Evolutionary conservation across 2,888 invertebrate genomes (phyloP).

Genomic region (Bombylius major): DNA sequence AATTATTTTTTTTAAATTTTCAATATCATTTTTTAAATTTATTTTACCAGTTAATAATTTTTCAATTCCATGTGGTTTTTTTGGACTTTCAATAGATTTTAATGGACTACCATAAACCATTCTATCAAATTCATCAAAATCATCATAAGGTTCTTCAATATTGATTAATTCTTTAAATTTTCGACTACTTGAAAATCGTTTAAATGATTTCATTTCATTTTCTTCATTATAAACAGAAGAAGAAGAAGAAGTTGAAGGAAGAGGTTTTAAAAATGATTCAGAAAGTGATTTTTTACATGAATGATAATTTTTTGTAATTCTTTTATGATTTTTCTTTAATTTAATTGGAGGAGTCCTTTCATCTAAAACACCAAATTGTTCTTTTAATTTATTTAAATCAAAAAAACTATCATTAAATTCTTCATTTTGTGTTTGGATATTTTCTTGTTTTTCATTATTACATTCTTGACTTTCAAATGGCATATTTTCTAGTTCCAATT

Average conservation of each 20-base stretch:
- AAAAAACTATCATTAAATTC: neutral
- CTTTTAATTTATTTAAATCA: neutral
- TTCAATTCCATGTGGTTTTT: slow-evolving; percentile 24
- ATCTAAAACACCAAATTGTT: neutral
- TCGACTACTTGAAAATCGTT: slow-evolving; percentile 16
- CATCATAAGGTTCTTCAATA: slow-evolving; percentile 13
- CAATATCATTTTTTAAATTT: neutral
- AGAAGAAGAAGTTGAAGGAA: neutral
- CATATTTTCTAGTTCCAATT: too few species aligned
- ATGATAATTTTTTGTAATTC: neutral
- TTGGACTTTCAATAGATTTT: slow-evolving; percentile 4
- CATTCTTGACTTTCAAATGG: too few species aligned
- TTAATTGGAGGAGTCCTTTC: neutral
- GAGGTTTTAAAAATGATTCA: slow-evolving; percentile 22
- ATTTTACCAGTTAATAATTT: slow-evolving; percentile 25
- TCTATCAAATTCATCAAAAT: slow-evolving; percentile 29
- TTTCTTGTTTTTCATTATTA: neutral
- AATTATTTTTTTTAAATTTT: too few species aligned
- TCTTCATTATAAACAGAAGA: neutral
- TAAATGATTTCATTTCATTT: slow-evolving; percentile 9
- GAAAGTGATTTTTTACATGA: slow-evolving; percentile 14
- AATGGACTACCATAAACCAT: slow-evolving; percentile 19
- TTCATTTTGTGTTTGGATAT: neutral
- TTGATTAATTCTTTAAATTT: slow-evolving; percentile 18
- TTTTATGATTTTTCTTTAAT: neutral